phyloP scores from a whole-genome alignment of 2,113 vertebrate species.

The Riparia riparia region DNA sequence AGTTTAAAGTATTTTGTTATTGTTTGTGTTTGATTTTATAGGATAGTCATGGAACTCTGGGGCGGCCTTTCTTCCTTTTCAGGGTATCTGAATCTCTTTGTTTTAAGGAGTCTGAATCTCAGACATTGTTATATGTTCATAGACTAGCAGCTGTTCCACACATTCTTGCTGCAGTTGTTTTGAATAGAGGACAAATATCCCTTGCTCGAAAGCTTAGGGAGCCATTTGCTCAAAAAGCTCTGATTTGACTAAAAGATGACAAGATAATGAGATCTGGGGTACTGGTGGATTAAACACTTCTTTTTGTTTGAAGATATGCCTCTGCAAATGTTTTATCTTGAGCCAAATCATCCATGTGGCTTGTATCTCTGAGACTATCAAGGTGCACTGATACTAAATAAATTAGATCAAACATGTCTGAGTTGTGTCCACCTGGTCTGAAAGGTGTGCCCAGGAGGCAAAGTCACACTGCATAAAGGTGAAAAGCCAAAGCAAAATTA shows the following conservation, averaged over 20 bases:
- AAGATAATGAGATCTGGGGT: not conserved
- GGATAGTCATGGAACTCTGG: slow-evolving; percentile 57
- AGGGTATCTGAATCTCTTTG: slow-evolving; percentile 67
- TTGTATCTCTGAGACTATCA: not conserved
- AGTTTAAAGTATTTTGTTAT: slow-evolving; percentile 4
- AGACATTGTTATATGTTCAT: not conserved
- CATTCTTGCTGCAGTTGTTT: not conserved
- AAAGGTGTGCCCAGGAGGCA: not conserved
- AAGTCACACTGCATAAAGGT: not conserved
- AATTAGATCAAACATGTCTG: not conserved
- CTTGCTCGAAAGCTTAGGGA: not conserved
- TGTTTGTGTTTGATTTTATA: slow-evolving; percentile 70
- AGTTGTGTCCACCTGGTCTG: not conserved
- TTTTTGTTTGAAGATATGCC: not conserved
- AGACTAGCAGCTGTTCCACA: not conserved
- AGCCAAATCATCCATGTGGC: not conserved
- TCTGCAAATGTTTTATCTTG: not conserved
- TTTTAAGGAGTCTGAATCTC: not conserved
- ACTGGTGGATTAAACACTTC: not conserved
- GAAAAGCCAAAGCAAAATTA: not conserved
- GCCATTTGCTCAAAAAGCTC: not conserved
- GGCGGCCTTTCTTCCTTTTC: slow-evolving; percentile 79
- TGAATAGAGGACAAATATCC: not conserved
- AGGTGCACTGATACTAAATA: not conserved
- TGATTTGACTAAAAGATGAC: not conserved